These are phyloP conservation scores for Lophius americanus DNA, from an alignment of 2,797 vertebrate genomes.

Conservation along the genomic window DNA sequence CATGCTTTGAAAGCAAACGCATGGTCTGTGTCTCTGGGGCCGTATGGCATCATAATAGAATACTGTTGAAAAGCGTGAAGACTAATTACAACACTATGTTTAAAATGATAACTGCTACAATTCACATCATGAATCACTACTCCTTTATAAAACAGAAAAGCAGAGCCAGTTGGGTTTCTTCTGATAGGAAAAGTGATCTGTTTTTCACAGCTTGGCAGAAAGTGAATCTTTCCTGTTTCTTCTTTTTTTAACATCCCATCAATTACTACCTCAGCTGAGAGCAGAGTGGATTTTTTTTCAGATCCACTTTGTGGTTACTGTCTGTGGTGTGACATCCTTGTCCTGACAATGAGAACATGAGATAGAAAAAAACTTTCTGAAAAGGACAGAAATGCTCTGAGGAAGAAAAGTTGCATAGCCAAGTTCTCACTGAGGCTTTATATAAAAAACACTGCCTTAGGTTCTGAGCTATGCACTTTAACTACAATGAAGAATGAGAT, in stretches of 20 bases:
- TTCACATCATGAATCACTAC: conserved; percentile 11
- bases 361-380: conserved; percentile 30
- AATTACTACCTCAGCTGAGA: conserved; percentile 62
- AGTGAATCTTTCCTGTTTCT: conserved; percentile 40
- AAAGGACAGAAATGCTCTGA: conserved; percentile 32
- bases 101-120: conserved; percentile 21
- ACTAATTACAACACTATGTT: conserved; percentile 36
- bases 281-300: conserved; percentile 30
- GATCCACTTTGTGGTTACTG: conserved; percentile 54
- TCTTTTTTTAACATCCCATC: conserved; percentile 72
- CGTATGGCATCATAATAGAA: conserved; percentile 24
- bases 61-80: conserved; percentile 19
- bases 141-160: conserved; percentile 25
- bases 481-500: conserved; percentile 66
- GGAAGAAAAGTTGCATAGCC: conserved; percentile 37
- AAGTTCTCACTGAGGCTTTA: conserved; percentile 43
- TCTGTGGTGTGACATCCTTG: conserved; percentile 60
- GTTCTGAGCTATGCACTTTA: conserved; percentile 47
- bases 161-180: conserved; percentile 18
- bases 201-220: conserved; percentile 49
- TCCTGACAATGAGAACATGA: conserved; percentile 54
- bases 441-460: conserved; percentile 52
- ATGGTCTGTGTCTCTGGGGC: conserved; percentile 44
- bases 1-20: conserved; percentile 60
- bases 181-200: conserved; percentile 33